A percentile compares a stretch with the other conserved stretches of the same genome.
These are phyloP conservation scores for Teleogryllus oceanicus DNA, from an alignment of 2,888 invertebrate genomes.

Conservation along the genomic window DNA sequence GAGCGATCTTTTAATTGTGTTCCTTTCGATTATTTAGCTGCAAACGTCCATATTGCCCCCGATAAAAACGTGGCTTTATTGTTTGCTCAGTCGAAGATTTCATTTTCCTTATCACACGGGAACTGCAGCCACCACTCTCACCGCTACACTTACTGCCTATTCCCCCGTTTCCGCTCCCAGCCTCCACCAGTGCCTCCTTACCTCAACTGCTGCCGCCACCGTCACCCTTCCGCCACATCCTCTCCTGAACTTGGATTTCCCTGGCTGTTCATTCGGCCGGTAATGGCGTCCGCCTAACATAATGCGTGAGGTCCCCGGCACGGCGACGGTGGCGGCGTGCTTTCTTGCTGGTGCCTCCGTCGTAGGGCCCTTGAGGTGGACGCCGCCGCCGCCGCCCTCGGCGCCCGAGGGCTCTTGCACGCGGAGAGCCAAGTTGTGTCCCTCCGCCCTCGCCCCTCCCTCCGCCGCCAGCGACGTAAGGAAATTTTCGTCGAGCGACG, in stretches of 20 bases:
- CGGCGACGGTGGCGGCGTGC: not conserved
- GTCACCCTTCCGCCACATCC: not conserved
- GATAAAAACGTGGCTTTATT: too few relatives aligned
- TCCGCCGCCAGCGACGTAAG: not conserved
- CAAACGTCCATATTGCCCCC: too few relatives aligned
- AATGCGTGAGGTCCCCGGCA: not conserved
- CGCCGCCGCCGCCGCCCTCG: not conserved
- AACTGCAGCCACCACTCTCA: not conserved
- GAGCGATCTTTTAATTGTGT: too few relatives aligned
- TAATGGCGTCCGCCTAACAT: not conserved
- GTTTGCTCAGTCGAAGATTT: too few relatives aligned
- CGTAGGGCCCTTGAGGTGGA: not conserved
- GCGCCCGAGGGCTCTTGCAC: not conserved
- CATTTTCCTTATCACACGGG: too few relatives aligned
- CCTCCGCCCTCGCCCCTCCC: not conserved
- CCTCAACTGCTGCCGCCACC: not conserved
- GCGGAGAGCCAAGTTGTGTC: not conserved
- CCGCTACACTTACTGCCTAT: not conserved
- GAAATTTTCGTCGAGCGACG: not conserved
- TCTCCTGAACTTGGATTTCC: not conserved
- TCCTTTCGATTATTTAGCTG: too few relatives aligned
- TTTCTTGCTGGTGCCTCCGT: not conserved
- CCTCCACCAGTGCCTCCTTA: not conserved
- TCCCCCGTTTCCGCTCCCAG: not conserved
- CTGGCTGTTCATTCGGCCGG: not conserved